Percentiles rank a stretch among this genome's conserved stretches.
phyloP scores from a whole-genome alignment of 2,113 vertebrate species.

The Indicator indicator region DNA sequence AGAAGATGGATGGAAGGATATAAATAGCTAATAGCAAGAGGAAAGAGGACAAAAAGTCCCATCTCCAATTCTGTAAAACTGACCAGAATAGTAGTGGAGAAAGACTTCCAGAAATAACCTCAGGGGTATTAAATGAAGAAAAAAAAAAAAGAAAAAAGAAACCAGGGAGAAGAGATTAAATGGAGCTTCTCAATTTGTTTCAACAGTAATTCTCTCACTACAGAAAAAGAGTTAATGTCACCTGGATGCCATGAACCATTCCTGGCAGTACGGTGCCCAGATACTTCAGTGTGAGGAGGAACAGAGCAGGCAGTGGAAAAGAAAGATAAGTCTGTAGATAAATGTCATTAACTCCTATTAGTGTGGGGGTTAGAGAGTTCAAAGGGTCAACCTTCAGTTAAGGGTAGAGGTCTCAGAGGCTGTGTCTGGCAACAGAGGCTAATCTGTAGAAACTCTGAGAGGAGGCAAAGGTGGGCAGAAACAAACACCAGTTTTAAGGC shows the following conservation, averaged over 20 bases:
- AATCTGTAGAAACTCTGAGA: not conserved
- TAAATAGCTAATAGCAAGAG: constrained; percentile 41
- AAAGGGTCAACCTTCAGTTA: not conserved
- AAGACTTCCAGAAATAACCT: constrained; percentile 48
- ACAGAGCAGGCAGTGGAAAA: not conserved
- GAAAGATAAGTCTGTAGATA: not conserved
- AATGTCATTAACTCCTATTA: constrained; percentile 36
- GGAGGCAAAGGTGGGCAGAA: not conserved
- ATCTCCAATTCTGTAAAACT: not conserved
- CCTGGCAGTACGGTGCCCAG: not conserved
- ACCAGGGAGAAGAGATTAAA: not conserved
- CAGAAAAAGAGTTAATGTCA: not conserved
- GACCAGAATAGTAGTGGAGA: constrained; percentile 20
- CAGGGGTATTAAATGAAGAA: not conserved
- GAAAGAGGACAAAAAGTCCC: constrained; percentile 44
- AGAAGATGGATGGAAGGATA: constrained; percentile 43
- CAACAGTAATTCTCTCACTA: not conserved
- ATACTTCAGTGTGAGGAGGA: not conserved
- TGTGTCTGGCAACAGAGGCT: not conserved
- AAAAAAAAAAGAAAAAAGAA: not conserved
- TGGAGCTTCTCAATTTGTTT: not conserved
- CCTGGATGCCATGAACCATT: not conserved
- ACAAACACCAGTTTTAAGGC: not conserved
- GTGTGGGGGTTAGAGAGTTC: not conserved
- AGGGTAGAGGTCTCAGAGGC: not conserved